A percentile compares a stretch with the other conserved stretches of the same genome.
These are phyloP conservation scores for Ophiodon elongatus DNA, from an alignment of 2,113 vertebrate genomes.

Conservation along the genomic window DNA sequence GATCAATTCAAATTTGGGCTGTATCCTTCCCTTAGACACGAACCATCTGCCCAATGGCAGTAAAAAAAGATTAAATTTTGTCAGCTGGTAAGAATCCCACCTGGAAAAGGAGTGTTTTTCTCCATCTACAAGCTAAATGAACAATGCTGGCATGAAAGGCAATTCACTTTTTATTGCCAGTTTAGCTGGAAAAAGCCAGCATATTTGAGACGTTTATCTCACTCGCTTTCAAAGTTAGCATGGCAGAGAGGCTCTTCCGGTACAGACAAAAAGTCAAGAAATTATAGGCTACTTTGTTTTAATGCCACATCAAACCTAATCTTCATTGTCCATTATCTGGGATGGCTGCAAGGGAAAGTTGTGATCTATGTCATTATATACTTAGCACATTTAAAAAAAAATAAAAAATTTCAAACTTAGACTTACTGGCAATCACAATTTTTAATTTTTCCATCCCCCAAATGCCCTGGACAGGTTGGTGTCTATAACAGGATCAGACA, in stretches of 20 bases:
- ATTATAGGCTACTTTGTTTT: slow-evolving; percentile 9
- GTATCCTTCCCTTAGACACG: slow-evolving; percentile 10
- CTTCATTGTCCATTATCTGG: background rate
- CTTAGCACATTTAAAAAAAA: background rate
- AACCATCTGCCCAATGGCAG: slow-evolving; percentile 37
- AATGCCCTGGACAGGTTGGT: background rate
- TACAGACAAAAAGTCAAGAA: background rate
- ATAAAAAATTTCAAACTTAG: background rate
- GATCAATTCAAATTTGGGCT: slow-evolving; percentile 41
- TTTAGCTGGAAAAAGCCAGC: slow-evolving; percentile 26
- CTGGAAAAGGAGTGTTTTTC: slow-evolving; percentile 37
- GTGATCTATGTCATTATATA: background rate
- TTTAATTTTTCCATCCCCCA: background rate
- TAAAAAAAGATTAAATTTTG: slow-evolving; percentile 50
- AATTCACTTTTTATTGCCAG: slow-evolving; percentile 39
- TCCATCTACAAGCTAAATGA: slow-evolving; percentile 41
- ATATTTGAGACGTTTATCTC: slow-evolving; percentile 27
- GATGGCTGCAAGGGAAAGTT: background rate
- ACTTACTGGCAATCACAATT: background rate
- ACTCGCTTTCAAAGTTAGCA: background rate
- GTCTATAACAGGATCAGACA: background rate
- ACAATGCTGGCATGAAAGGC: slow-evolving; percentile 39
- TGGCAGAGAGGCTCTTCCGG: background rate
- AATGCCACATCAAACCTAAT: background rate
- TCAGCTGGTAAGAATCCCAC: slow-evolving; percentile 35